phyloP scores from a whole-genome alignment of 1,140 invertebrate species.

The Augochlora pura region DNA sequence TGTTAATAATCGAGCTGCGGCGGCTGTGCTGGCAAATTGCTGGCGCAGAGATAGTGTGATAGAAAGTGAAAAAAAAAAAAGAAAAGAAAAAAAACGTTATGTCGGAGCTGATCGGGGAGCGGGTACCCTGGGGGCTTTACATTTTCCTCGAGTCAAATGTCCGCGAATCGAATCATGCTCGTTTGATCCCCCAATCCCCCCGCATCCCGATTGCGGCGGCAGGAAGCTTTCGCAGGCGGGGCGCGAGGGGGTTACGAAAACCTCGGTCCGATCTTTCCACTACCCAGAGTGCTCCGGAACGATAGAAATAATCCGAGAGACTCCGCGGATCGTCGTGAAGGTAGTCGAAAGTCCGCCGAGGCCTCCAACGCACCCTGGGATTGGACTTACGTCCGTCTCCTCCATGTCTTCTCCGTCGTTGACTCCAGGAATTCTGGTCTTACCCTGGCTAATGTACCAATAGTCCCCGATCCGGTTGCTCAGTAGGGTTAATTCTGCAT shows the following conservation, averaged over 20 bases:
- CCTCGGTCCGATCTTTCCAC: conserved; percentile 57
- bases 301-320: too few relatives aligned
- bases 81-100: not conserved
- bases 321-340: conserved; percentile 21
- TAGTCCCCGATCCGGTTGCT: conserved; percentile 92
- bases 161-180: conserved; percentile 21
- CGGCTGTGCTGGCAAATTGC: conserved; percentile 14
- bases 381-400: conserved; percentile 94
- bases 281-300: conserved; percentile 1
- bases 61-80: too few relatives aligned
- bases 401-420: conserved; percentile 96
- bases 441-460: conserved; percentile 93
- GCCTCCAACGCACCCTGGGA: conserved; percentile 57
- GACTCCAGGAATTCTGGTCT: conserved; percentile 94
- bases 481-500: conserved; percentile 90
- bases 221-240: conserved; percentile 75
- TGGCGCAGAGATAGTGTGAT: conserved; percentile 38
- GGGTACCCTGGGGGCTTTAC: conserved; percentile 64
- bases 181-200: conserved; percentile 68
- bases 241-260: conserved; percentile 64
- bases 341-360: conserved; percentile 51
- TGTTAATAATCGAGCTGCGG: not conserved
- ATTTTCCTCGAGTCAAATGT: conserved; percentile 35
- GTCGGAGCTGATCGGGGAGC: conserved; percentile 74
- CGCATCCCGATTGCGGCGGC: conserved; percentile 77